Conservation (phyloP, 2,113 vertebrate genomes). For the Sceloporus tristichus region DNA sequence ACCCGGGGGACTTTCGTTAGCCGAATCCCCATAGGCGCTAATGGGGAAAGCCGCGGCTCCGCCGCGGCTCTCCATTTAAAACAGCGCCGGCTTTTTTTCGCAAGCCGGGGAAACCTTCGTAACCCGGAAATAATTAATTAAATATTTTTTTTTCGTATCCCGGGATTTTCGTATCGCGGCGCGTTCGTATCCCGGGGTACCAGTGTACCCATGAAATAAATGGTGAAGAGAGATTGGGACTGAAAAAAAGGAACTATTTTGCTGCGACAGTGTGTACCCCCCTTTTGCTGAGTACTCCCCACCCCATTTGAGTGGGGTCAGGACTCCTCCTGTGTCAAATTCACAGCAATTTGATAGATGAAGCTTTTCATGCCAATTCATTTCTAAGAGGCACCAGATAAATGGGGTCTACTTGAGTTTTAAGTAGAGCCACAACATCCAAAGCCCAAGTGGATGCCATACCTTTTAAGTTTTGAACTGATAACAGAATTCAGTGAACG, state of each 20-base stretch:
- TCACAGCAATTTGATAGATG: neutral
- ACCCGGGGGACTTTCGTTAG: no score
- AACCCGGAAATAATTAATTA: no score
- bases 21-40: no score
- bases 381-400: neutral
- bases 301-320: neutral
- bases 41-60: no score
- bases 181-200: no score
- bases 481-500: neutral
- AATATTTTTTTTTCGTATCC: no score
- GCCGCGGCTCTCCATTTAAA: no score
- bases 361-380: neutral
- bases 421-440: neutral
- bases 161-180: no score
- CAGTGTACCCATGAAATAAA: neutral
- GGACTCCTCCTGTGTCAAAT: neutral
- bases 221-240: neutral
- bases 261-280: neutral
- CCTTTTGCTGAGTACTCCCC: neutral
- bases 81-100: no score
- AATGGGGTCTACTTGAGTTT: neutral
- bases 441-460: neutral
- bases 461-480: neutral
- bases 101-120: no score
- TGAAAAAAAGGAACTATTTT: conserved; percentile 1